These are phyloP conservation scores for Strigamia maritima DNA, from an alignment of 2,888 invertebrate species.

Conservation along the genomic window DNA sequence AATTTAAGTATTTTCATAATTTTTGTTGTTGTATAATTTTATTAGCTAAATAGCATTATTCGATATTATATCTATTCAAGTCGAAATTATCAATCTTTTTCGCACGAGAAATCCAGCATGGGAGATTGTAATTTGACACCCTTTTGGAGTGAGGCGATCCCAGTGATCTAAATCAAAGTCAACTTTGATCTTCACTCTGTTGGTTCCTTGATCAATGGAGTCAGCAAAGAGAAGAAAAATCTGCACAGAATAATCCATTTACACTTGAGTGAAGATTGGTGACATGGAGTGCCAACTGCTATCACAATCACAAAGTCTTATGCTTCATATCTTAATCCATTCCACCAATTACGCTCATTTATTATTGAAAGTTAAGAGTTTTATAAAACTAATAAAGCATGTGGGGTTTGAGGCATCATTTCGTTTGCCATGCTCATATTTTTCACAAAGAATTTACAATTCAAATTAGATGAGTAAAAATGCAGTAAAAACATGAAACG, in stretches of 20 bases:
- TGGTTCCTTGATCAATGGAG: slow-evolving; percentile 30
- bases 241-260: slow-evolving; percentile 30
- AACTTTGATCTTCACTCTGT: slow-evolving; percentile 19
- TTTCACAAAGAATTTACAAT: neutral
- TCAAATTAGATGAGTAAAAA: neutral
- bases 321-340: slow-evolving; percentile 31
- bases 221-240: slow-evolving; percentile 30
- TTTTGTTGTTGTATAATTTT: no score
- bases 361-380: slow-evolving; percentile 12
- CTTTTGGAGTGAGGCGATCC: slow-evolving; percentile 30
- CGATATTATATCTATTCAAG: neutral
- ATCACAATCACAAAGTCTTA: slow-evolving; percentile 30
- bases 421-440: neutral
- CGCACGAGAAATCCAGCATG: neutral
- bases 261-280: slow-evolving; percentile 34
- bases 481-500: neutral
- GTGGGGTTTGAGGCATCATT: neutral
- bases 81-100: slow-evolving; percentile 4
- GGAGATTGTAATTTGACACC: slow-evolving; percentile 3
- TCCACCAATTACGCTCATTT: slow-evolving; percentile 25
- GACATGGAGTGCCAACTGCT: slow-evolving; percentile 28
- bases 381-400: neutral
- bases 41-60: no score
- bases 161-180: slow-evolving; percentile 34
- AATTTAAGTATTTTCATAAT: no score